phyloP scores from a whole-genome alignment of 2,113 vertebrate genomes.

The Deroptyus accipitrinus region DNA sequence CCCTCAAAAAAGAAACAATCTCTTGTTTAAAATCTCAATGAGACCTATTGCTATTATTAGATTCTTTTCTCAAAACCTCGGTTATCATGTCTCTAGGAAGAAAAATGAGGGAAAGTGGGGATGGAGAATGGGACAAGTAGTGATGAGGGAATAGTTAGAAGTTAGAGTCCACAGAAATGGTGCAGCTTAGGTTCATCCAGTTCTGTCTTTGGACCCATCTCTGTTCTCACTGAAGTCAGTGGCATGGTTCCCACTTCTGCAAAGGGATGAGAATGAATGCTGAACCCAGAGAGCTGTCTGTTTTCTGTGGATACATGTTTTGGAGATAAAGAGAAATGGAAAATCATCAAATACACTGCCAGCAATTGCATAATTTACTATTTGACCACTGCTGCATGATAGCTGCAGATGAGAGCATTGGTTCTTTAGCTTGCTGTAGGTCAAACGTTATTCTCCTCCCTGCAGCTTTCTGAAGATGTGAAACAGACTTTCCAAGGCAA shows the following conservation, averaged over 20 bases:
- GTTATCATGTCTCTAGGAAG: background rate
- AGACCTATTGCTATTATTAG: background rate
- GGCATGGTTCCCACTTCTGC: background rate
- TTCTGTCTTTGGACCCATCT: background rate
- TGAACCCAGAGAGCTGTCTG: background rate
- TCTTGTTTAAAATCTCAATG: background rate
- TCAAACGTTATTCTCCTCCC: background rate
- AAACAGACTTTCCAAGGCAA: slow-evolving; percentile 37
- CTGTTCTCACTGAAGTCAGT: background rate
- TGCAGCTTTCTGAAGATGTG: background rate
- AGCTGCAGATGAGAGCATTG: background rate
- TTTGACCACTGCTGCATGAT: background rate
- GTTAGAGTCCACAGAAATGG: background rate
- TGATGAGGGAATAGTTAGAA: background rate
- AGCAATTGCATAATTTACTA: background rate
- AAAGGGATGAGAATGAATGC: background rate
- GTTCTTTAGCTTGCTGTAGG: background rate
- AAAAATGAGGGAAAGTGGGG: background rate
- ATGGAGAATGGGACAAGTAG: background rate
- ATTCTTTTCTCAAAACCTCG: background rate
- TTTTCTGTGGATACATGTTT: background rate
- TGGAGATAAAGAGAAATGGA: background rate
- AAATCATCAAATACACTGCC: background rate
- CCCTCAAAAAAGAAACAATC: background rate
- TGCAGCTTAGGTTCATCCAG: background rate